phyloP scores from a whole-genome alignment of 2,113 vertebrate species.

The Microcebus lehilahytsara region DNA sequence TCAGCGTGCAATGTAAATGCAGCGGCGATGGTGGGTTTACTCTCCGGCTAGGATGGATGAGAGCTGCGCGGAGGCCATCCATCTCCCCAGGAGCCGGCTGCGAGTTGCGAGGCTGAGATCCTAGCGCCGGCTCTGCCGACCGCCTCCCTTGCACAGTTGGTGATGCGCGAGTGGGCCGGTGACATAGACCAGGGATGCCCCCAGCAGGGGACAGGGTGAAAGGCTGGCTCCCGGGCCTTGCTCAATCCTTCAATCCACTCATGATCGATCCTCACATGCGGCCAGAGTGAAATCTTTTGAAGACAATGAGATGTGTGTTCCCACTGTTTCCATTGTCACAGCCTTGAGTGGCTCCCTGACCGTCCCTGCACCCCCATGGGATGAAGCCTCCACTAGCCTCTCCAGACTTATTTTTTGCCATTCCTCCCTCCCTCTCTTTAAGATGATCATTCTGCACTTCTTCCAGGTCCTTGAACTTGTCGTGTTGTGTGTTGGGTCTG shows the following conservation, averaged over 20 bases:
- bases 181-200: background rate
- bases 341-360: background rate
- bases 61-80: slow-evolving; percentile 34
- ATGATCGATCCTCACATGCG: fast-evolving
- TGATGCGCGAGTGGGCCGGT: fast-evolving
- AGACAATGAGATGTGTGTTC: background rate
- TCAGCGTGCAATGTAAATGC: slow-evolving; percentile 31
- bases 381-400: fast-evolving
- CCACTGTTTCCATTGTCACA: background rate
- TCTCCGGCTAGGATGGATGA: slow-evolving; percentile 64
- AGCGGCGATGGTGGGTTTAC: slow-evolving; percentile 24
- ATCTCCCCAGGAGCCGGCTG: slow-evolving; percentile 42
- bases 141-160: background rate
- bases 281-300: background rate
- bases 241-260: background rate
- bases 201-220: background rate
- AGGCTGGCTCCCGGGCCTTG: fast-evolving
- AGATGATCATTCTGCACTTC: background rate
- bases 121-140: background rate
- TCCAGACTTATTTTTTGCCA: background rate
- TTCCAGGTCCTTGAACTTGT: background rate
- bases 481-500: background rate
- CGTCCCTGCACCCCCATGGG: fast-evolving
- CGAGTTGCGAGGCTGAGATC: background rate
- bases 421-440: background rate